Base-by-base conservation (phyloP, 1,140 invertebrate genomes). In the Drosophila bifasciata region DNA sequence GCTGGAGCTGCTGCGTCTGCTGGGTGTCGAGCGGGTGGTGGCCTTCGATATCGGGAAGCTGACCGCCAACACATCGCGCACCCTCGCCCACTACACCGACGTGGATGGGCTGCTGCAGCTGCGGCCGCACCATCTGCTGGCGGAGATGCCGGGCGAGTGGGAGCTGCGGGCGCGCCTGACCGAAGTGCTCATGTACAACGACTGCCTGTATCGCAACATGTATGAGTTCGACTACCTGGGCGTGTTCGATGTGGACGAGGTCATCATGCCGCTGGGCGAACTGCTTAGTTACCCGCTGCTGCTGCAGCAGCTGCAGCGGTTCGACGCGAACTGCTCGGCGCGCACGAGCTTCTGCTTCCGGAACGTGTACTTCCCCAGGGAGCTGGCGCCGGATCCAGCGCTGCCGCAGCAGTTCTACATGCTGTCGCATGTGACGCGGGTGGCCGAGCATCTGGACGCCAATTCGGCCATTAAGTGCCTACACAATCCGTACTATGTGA, bases 171-270 rank as follows among this genome's bases (percentile, higher is more conserved):
- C 97, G 79, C 91, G 96, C 3, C 96, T 98, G 76, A 97, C 98
- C 91, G 97, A 99, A 91, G 92, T 99, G 17, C 96, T 99, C 64
- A 97, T 97, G 0, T 98, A 98, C 92, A 98, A 98, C 92, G 98
- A 99, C 90, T 99, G 98, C 89, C 92, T 98, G 1, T 98, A 99
- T 92, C 95, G 97, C 56, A 96, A 97, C 89, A 94, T 98, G 93
- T 97, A 97, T 91, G 93, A 94, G 44, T 98, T 98, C 89, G 95
- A 97, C 45, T 98, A 97, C 92, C 94, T 99, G 23, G 96, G 95
- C 0, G 92, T 98, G 3, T 91, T 98, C 17, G 98, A 99, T 86
- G 96, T 97, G 40, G 97, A 99, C 91, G 98, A 99, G 91, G 95
- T 98, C 28, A 98, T 98, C 60, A 97, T 98, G 95, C 98, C 84